These are phyloP conservation scores for Scaptomyza montana DNA, from an alignment of 1,140 invertebrate species.

Conservation along the genomic window DNA sequence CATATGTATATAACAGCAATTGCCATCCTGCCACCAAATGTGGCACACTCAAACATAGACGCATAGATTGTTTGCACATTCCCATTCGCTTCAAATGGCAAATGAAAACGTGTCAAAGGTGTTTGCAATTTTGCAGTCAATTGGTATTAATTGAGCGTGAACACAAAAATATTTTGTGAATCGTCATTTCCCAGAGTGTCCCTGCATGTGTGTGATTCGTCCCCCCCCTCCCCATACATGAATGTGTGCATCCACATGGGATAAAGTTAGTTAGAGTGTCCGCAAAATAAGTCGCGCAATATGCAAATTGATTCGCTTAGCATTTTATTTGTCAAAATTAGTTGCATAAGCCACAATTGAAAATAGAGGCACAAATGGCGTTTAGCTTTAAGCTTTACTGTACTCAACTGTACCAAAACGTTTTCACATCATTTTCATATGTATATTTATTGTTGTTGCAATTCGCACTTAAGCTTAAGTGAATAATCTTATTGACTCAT, in stretches of 20 bases:
- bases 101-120: conserved; percentile 76
- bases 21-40: conserved; percentile 32
- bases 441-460: conserved; percentile 9
- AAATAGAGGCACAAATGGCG: conserved; percentile 41
- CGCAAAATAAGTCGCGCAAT: conserved; percentile 75
- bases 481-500: conserved; percentile 1
- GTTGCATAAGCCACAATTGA: conserved; percentile 70
- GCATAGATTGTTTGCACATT: conserved; percentile 20
- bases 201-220: not conserved
- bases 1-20: not conserved
- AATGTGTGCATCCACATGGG: conserved; percentile 20
- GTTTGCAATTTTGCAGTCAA: conserved; percentile 82
- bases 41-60: conserved; percentile 21
- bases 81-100: conserved; percentile 48
- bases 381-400: conserved; percentile 8
- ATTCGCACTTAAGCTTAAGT: conserved; percentile 16
- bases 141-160: conserved; percentile 82
- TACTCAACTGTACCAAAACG: conserved; percentile 13
- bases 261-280: not conserved
- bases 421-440: too few species aligned
- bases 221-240: too few species aligned
- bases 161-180: conserved; percentile 81
- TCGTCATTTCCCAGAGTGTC: conserved; percentile 41
- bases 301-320: conserved; percentile 78
- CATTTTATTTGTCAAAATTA: conserved; percentile 76